phyloP scores from a whole-genome alignment of 2,888 invertebrate species.

The Sinohyriopsis cumingii region DNA sequence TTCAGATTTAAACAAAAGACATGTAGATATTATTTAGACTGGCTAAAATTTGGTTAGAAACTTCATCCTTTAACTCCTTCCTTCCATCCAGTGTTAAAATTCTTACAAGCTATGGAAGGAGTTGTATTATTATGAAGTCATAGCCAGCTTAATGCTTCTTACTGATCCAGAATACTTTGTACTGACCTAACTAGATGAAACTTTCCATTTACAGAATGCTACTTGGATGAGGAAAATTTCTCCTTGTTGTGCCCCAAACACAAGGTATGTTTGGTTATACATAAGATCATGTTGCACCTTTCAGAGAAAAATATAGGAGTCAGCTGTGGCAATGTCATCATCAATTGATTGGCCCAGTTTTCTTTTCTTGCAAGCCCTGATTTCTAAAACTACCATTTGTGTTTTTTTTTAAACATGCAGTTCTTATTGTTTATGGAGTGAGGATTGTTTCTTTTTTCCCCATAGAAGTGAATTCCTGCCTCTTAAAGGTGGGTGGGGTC shows the following conservation, averaged over 20 bases:
- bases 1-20: no score
- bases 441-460: no score
- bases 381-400: neutral
- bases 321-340: neutral
- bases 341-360: neutral
- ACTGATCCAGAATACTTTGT: neutral
- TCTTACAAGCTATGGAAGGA: no score
- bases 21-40: no score
- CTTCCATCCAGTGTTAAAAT: no score
- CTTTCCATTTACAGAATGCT: constrained; percentile 64
- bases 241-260: constrained; percentile 72
- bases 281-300: neutral
- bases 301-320: neutral
- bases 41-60: no score
- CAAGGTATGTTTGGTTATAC: constrained; percentile 56
- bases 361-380: neutral
- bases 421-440: no score
- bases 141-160: neutral
- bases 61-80: no score
- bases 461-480: no score
- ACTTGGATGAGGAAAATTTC: constrained; percentile 72
- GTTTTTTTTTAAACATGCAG: neutral
- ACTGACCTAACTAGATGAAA: neutral
- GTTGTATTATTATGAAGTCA: no score
- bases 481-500: neutral